phyloP scores from a whole-genome alignment of 2,888 invertebrate genomes.

The Caenorhabditis angaria region DNA sequence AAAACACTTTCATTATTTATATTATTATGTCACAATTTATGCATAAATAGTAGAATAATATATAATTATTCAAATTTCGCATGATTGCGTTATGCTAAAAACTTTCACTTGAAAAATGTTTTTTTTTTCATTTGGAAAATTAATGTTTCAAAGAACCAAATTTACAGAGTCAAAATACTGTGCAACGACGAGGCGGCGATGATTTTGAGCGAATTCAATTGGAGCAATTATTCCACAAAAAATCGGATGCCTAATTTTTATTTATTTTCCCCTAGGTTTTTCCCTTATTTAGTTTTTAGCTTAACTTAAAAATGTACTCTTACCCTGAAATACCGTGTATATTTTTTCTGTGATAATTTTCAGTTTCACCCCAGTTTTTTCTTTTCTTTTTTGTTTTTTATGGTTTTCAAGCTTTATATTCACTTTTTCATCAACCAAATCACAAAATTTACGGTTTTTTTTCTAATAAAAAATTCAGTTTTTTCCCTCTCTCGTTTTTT shows the following conservation, averaged over 20 bases:
- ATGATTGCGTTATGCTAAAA: too few relatives aligned
- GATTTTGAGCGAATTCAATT: constrained; percentile 38
- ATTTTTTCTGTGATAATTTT: constrained; percentile 35
- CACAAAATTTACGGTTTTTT: constrained; percentile 18
- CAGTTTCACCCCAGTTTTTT: background rate
- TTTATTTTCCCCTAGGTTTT: background rate
- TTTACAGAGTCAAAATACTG: constrained; percentile 37
- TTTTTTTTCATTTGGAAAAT: too few relatives aligned
- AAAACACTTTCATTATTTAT: too few relatives aligned
- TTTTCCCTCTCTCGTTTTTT: background rate
- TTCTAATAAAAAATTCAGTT: background rate
- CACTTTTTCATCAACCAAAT: constrained; percentile 12
- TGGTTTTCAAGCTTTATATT: constrained; percentile 11
- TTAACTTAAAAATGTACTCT: background rate
- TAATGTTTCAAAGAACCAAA: constrained; percentile 6
- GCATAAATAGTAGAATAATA: too few relatives aligned
- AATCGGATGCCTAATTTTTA: constrained; percentile 22
- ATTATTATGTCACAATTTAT: too few relatives aligned
- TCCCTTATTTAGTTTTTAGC: constrained; percentile 4
- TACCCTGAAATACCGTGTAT: background rate
- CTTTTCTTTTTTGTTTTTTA: constrained; percentile 5
- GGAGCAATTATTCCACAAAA: constrained; percentile 31
- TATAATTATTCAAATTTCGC: too few relatives aligned
- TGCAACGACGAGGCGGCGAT: constrained; percentile 62
- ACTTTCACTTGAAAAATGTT: too few relatives aligned